Percentiles rank a stretch among this genome's conserved stretches.
These are phyloP conservation scores for Whitmania pigra DNA, from an alignment of 1,140 invertebrate genomes.

Conservation along the genomic window DNA sequence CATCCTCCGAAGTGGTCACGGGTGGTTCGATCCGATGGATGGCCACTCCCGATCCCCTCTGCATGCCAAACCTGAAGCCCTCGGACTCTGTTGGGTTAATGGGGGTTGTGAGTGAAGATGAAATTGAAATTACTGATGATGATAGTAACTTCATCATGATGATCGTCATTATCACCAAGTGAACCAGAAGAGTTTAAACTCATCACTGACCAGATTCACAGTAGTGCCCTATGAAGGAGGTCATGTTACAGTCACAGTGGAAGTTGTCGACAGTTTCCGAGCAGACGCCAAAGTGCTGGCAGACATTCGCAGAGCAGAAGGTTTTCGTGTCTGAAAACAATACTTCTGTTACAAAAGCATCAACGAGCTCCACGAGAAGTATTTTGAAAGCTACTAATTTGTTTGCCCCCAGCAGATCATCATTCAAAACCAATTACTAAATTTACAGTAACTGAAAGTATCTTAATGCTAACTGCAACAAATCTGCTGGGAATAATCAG, in stretches of 20 bases:
- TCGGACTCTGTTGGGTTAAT: slow-evolving; percentile 29
- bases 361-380: background rate
- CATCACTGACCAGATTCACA: slow-evolving; percentile 26
- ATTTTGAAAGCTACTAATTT: no score
- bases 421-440: no score
- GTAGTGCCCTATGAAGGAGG: slow-evolving; percentile 29
- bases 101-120: background rate
- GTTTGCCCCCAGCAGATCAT: no score
- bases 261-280: slow-evolving; percentile 27
- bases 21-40: slow-evolving; percentile 28
- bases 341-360: no score
- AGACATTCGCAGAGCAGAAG: slow-evolving; percentile 21
- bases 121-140: no score
- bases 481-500: no score
- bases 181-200: no score
- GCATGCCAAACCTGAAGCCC: slow-evolving; percentile 31
- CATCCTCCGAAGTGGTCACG: slow-evolving; percentile 26
- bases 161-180: background rate
- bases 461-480: no score
- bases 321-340: slow-evolving; percentile 19
- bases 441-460: no score
- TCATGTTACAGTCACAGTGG: slow-evolving; percentile 35
- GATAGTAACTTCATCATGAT: no score
- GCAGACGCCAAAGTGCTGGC: slow-evolving; percentile 29
- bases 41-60: slow-evolving; percentile 28